A percentile compares a stretch with the other conserved stretches of the same genome.
Conservation (phyloP, 2,113 vertebrate genomes). For the Ammodramus savannarum region DNA sequence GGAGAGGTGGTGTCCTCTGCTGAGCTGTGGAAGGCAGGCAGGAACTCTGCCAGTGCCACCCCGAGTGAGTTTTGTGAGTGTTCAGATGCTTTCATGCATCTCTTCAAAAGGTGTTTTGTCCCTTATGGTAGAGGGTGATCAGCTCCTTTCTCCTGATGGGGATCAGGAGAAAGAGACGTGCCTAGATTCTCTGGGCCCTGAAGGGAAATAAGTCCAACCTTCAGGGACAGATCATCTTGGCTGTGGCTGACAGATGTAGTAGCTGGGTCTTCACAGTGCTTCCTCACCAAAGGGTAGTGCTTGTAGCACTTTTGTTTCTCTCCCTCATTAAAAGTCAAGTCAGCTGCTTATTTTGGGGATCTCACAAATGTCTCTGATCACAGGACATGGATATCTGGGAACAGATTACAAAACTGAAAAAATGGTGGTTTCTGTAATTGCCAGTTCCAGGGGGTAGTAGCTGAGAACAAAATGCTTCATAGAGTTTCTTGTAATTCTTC, state of each 20-base stretch:
- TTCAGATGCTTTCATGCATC: neutral
- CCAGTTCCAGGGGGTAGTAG: neutral
- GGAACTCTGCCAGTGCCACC: neutral
- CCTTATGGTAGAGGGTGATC: neutral
- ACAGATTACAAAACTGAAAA: neutral
- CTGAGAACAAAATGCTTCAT: neutral
- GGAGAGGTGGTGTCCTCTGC: neutral
- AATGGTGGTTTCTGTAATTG: neutral
- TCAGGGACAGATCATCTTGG: neutral
- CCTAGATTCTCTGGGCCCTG: too few species aligned
- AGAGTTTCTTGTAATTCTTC: neutral
- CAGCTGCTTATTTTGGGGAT: neutral
- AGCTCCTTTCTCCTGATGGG: neutral
- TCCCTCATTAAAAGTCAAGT: neutral
- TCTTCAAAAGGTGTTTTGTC: neutral
- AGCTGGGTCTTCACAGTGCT: neutral
- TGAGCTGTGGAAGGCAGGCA: neutral
- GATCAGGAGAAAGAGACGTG: neutral
- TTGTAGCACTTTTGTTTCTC: neutral
- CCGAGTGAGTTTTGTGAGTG: rapidly evolving
- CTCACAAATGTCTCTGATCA: neutral
- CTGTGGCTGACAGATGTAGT: neutral
- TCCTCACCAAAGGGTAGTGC: neutral
- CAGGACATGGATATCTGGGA: neutral
- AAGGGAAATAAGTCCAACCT: neutral